Conservation (phyloP, 2,797 vertebrate species). For the Ctenosaura bakeri region DNA sequence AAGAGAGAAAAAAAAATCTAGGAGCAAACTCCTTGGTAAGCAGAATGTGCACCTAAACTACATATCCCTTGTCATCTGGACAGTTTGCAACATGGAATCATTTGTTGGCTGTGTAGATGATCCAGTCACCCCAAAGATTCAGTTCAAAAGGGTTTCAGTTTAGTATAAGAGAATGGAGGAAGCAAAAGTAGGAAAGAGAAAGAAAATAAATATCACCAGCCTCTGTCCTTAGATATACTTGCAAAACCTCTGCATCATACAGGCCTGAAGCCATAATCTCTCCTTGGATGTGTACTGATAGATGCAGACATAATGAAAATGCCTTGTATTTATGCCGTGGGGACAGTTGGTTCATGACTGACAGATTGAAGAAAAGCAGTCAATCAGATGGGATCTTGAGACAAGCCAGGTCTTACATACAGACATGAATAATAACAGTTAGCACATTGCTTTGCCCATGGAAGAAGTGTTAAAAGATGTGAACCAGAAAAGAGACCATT, state of each 20-base stretch:
- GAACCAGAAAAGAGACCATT: not conserved
- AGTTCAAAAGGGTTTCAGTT: not conserved
- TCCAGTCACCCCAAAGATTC: not conserved
- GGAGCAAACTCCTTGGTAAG: not conserved
- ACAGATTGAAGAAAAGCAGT: not conserved
- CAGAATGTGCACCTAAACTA: not conserved
- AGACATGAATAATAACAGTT: not conserved
- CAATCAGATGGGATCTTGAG: not conserved
- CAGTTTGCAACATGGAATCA: not conserved
- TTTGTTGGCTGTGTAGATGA: not conserved
- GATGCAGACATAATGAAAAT: not conserved
- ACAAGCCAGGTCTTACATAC: not conserved
- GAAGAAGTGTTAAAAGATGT: not conserved
- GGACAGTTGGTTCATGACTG: constrained; percentile 4
- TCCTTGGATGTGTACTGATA: not conserved
- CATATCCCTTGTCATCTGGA: not conserved
- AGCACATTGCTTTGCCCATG: not conserved
- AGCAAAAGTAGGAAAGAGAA: not conserved
- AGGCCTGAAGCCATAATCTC: not conserved
- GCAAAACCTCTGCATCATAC: not conserved
- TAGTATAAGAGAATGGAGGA: not conserved
- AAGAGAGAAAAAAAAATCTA: not conserved
- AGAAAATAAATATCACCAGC: not conserved
- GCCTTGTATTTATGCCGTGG: not conserved
- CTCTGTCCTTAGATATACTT: not conserved